These are phyloP conservation scores for Mystacornis crossleyi DNA, from an alignment of 2,113 vertebrate genomes.

Conservation along the genomic window DNA sequence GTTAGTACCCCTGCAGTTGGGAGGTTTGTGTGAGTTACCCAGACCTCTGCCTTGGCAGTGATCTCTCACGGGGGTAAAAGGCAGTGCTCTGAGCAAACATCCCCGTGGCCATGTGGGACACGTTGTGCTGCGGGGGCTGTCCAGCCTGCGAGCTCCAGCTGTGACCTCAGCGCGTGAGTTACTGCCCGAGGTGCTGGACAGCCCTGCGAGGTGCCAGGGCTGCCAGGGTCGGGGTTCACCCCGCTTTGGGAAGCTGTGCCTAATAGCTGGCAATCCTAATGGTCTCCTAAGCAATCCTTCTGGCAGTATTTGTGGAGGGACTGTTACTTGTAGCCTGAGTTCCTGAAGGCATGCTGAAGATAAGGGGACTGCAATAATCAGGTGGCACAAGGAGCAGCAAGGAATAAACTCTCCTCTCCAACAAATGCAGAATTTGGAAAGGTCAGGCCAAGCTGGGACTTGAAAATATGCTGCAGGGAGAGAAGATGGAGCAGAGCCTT, in stretches of 20 bases:
- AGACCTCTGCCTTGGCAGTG: background rate
- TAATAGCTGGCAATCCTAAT: background rate
- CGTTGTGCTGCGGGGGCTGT: background rate
- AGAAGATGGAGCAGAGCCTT: background rate
- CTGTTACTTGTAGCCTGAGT: background rate
- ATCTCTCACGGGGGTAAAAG: background rate
- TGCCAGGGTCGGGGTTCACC: background rate
- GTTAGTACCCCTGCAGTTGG: background rate
- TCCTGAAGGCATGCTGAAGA: background rate
- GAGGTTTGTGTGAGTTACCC: background rate
- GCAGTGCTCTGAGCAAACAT: background rate
- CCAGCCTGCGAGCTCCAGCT: background rate
- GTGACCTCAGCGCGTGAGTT: background rate
- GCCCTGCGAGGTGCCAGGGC: background rate
- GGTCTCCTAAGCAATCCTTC: background rate
- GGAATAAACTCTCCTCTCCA: background rate
- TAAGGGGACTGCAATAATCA: background rate
- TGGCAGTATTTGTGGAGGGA: background rate
- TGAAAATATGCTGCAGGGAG: background rate
- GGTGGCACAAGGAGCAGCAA: background rate
- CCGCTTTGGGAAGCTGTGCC: background rate
- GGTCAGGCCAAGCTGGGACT: background rate
- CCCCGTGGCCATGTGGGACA: background rate
- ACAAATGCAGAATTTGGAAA: background rate
- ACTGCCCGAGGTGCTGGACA: constrained; percentile 22